phyloP scores from a whole-genome alignment of 2,888 invertebrate species.

The Frankliniella intonsa region DNA sequence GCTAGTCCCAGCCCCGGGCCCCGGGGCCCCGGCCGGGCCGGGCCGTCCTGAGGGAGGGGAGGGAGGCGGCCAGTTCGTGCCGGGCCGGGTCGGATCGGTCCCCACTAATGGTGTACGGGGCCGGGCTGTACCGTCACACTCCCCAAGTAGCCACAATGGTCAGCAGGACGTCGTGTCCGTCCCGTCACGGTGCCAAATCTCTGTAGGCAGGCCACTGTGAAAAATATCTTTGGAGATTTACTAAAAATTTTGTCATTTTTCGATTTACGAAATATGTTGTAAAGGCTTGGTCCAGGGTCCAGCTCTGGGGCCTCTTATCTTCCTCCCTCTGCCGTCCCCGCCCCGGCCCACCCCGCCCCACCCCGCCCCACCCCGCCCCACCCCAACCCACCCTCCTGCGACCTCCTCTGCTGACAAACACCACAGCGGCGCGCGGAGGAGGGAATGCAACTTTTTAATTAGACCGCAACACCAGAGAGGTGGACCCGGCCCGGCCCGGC shows the following conservation, averaged over 20 bases:
- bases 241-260: no score
- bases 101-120: no score
- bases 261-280: no score
- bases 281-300: no score
- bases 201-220: no score
- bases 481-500: not conserved
- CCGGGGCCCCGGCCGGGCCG: not conserved
- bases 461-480: not conserved
- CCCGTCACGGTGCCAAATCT: no score
- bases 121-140: no score
- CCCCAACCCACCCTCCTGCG: not conserved
- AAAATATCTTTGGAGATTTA: no score
- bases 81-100: no score
- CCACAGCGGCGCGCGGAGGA: not conserved
- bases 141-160: no score
- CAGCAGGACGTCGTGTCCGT: no score
- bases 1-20: no score
- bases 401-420: not conserved
- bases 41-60: not conserved
- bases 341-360: not conserved
- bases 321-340: not conserved
- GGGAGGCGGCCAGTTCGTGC: not conserved
- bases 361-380: not conserved
- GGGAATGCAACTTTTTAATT: conserved; percentile 9
- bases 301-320: not conserved